Evolutionary conservation across 2,888 invertebrate species (phyloP).

Genomic region (Chymomyza caudatula): DNA sequence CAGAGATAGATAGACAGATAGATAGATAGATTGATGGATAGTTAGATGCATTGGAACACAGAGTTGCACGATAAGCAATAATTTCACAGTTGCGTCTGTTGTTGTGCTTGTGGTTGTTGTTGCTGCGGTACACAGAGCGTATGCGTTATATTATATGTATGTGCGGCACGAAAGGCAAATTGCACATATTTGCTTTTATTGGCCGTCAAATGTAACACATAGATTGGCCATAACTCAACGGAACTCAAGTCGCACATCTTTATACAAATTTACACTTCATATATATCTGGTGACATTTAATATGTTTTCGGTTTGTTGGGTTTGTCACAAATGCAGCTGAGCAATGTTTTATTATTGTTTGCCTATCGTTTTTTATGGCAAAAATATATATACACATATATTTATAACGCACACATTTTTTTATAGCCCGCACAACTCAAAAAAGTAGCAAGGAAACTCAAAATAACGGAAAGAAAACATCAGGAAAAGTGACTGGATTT

Average conservation of each 20-base stretch:
- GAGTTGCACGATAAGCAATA: not conserved
- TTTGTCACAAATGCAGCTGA: constrained; percentile 1
- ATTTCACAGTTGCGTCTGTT: not conserved
- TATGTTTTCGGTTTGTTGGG: not conserved
- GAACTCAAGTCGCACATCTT: not conserved
- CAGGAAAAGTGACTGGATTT: not conserved
- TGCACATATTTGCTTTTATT: constrained; percentile 21
- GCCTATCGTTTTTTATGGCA: not conserved
- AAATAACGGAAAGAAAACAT: not conserved
- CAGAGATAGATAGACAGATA: too few species aligned
- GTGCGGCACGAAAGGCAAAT: not conserved
- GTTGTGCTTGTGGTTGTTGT: not conserved
- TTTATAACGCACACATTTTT: not conserved
- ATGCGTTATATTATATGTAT: not conserved
- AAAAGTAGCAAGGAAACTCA: too few species aligned
- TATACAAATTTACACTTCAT: constrained; percentile 31
- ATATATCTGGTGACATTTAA: not conserved
- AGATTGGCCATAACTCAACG: not conserved
- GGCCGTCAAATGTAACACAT: constrained; percentile 29
- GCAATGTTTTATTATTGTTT: not conserved
- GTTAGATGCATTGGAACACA: too few species aligned
- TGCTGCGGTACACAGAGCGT: not conserved
- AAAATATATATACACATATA: not conserved
- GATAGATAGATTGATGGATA: too few species aligned
- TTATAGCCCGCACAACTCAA: not conserved